These are phyloP conservation scores for Vireo altiloquus DNA, from an alignment of 2,113 vertebrate species.

Conservation along the genomic window DNA sequence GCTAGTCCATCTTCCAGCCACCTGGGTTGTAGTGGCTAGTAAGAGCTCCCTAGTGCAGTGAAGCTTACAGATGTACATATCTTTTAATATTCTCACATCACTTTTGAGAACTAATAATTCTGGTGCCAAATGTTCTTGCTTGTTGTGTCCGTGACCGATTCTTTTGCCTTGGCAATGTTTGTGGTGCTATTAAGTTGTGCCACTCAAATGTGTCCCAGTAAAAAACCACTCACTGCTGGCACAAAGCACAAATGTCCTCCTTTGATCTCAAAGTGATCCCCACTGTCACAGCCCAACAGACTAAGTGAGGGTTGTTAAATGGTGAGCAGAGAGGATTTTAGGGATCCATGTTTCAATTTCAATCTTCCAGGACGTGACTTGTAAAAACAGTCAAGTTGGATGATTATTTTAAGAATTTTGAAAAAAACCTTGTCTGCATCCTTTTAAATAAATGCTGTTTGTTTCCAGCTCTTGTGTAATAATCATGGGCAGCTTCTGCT, in stretches of 20 bases:
- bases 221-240: rapidly evolving
- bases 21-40: not conserved
- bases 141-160: not conserved
- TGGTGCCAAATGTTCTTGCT: not conserved
- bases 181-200: not conserved
- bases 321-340: not conserved
- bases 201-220: not conserved
- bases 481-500: not conserved
- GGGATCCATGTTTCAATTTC: not conserved
- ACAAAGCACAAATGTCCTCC: not conserved
- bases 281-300: not conserved
- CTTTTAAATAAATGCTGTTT: not conserved
- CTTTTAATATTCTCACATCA: not conserved
- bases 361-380: not conserved
- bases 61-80: not conserved
- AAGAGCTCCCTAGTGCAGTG: not conserved
- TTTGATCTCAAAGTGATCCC: not conserved
- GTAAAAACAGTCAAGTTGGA: not conserved
- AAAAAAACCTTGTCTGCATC: not conserved
- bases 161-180: not conserved
- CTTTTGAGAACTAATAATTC: not conserved
- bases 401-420: not conserved
- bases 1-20: not conserved
- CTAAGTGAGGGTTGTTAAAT: not conserved
- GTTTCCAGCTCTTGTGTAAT: not conserved